Conservation (phyloP, 2,888 invertebrate genomes). For the Mythimna impura region DNA sequence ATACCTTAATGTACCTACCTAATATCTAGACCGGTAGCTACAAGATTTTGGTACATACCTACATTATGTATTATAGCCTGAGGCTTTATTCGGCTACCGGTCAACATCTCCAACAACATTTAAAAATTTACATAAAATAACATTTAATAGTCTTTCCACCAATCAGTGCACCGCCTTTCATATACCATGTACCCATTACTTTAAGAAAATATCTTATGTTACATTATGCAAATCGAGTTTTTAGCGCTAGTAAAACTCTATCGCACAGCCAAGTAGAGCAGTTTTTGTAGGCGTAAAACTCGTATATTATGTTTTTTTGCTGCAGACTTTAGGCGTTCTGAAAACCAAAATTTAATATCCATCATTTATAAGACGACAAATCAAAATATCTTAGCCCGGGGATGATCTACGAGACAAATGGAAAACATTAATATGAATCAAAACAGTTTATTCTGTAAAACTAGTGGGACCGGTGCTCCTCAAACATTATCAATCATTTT, state of each 20-base stretch:
- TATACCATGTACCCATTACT: conserved; percentile 20
- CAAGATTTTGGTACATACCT: conserved; percentile 38
- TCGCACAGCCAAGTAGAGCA: conserved; percentile 2
- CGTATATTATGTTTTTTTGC: conserved; percentile 21
- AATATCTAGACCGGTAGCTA: conserved; percentile 59
- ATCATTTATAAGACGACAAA: conserved; percentile 60
- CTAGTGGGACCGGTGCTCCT: conserved; percentile 82
- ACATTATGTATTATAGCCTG: conserved; percentile 56
- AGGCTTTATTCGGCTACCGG: conserved; percentile 63
- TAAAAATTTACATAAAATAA: conserved; percentile 52
- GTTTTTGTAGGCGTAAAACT: conserved; percentile 18
- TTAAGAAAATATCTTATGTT: conserved; percentile 14
- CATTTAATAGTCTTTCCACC: conserved; percentile 44
- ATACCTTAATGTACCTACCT: conserved; percentile 31
- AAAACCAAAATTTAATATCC: conserved; percentile 31
- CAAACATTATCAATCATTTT: conserved; percentile 89
- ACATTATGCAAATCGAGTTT: conserved; percentile 25
- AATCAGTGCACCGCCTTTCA: conserved; percentile 35
- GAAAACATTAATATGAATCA: conserved; percentile 84
- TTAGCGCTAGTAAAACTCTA: neutral
- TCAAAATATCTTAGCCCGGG: conserved; percentile 57
- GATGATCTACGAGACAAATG: conserved; percentile 80
- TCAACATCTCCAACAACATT: conserved; percentile 42
- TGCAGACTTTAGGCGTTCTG: neutral
- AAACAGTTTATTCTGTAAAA: conserved; percentile 90